Percentiles rank a stretch among this genome's conserved stretches.
phyloP scores from a whole-genome alignment of 37 sponge, comb jelly and placozoan genomes.

The Haliclona indistincta region DNA sequence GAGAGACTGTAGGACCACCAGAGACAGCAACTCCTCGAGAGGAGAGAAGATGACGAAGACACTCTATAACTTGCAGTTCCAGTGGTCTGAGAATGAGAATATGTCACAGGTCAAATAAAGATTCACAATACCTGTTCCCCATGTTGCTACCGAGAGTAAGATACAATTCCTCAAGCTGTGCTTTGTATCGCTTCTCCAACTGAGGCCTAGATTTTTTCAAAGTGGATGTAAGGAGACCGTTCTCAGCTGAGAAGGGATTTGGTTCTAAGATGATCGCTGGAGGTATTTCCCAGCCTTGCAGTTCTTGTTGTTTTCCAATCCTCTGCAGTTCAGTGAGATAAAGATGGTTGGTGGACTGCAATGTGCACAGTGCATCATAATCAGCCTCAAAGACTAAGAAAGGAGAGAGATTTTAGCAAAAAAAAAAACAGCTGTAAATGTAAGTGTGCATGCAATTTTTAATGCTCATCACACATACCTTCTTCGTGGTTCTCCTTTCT shows the following conservation, averaged over 20 bases:
- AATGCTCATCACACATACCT: neutral
- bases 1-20: neutral
- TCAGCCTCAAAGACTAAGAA: neutral
- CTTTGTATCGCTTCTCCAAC: constrained; percentile 40
- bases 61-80: constrained; percentile 9
- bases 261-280: constrained; percentile 39
- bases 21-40: neutral
- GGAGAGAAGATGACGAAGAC: neutral
- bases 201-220: constrained; percentile 44
- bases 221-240: constrained; percentile 50
- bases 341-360: neutral
- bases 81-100: neutral
- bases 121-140: neutral
- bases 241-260: constrained; percentile 39
- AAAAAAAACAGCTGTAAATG: neutral
- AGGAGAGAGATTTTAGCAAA: neutral
- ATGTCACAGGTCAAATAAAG: neutral
- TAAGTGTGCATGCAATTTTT: neutral
- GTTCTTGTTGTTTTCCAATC: constrained; percentile 3
- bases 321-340: constrained; percentile 25
- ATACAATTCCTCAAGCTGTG: constrained; percentile 29
- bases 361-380: constrained; percentile 8
- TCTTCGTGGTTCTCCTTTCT: neutral
- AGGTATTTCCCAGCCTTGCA: constrained; percentile 67
- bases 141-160: neutral